A percentile compares a stretch with the other conserved stretches of the same genome.
phyloP scores from a whole-genome alignment of 2,113 vertebrate species.

The Calyptomena viridis region DNA sequence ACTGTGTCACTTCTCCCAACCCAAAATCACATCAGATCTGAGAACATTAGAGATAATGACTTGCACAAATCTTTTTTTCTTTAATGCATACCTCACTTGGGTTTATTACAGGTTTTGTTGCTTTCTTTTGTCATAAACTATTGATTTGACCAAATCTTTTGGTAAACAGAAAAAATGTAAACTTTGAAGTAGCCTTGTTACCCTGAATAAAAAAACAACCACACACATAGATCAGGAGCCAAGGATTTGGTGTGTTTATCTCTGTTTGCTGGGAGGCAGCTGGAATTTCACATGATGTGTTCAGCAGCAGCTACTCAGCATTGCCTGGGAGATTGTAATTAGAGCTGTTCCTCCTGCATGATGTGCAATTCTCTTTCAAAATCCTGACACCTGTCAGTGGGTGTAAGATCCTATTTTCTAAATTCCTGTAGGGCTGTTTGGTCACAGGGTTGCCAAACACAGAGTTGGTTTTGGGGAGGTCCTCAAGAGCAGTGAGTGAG shows the following conservation, averaged over 20 bases:
- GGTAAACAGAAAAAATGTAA: neutral
- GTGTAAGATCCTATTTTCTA: neutral
- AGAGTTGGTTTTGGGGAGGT: neutral
- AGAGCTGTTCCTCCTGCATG: neutral
- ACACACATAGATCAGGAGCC: neutral
- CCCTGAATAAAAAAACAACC: neutral
- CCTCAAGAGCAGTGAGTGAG: fast-evolving
- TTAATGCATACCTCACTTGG: neutral
- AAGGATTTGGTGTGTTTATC: neutral
- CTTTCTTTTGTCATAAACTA: neutral
- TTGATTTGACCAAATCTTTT: neutral
- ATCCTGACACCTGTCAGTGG: neutral
- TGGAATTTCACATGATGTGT: neutral
- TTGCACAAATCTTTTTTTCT: neutral
- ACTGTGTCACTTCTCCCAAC: neutral
- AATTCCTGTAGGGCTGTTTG: neutral
- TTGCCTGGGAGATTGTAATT: neutral
- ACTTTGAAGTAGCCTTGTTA: neutral
- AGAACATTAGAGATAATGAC: neutral
- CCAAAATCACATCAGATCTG: neutral
- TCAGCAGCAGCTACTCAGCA: neutral
- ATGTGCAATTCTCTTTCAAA: neutral
- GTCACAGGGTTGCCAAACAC: neutral
- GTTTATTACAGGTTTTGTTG: neutral
- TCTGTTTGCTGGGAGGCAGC: neutral